A percentile compares a stretch with the other conserved stretches of the same genome.
These are phyloP conservation scores for Propithecus coquereli DNA, from an alignment of 2,113 vertebrate genomes.

Conservation along the genomic window DNA sequence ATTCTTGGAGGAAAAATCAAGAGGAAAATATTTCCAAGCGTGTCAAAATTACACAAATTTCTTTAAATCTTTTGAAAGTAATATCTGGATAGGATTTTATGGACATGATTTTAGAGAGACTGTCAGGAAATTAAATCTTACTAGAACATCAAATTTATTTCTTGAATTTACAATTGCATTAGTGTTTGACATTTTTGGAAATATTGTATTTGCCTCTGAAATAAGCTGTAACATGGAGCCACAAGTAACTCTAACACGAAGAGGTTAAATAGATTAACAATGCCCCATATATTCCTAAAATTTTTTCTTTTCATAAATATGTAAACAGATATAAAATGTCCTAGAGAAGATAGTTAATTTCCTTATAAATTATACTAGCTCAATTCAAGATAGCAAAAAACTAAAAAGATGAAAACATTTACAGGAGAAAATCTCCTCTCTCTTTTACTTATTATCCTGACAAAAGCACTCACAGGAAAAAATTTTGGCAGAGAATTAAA, in stretches of 20 bases:
- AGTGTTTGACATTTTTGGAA: constrained; percentile 20
- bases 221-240: not conserved
- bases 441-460: not conserved
- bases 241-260: not conserved
- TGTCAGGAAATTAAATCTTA: constrained; percentile 27
- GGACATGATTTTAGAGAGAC: not conserved
- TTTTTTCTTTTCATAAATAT: constrained; percentile 33
- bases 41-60: not conserved
- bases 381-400: constrained; percentile 23
- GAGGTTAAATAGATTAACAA: not conserved
- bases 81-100: not conserved
- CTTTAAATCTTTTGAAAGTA: not conserved
- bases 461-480: not conserved
- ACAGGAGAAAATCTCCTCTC: constrained; percentile 27
- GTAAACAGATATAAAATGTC: not conserved
- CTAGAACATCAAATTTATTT: constrained; percentile 15
- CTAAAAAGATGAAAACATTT: constrained; percentile 19
- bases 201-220: not conserved
- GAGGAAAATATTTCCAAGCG: not conserved
- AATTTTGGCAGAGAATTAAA: constrained; percentile 20
- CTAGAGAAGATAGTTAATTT: constrained; percentile 26
- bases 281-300: not conserved
- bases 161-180: constrained; percentile 9
- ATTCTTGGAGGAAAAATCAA: not conserved
- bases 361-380: constrained; percentile 42